Base-by-base conservation (phyloP, 2,113 vertebrate species). In the Dipodomys spectabilis region DNA sequence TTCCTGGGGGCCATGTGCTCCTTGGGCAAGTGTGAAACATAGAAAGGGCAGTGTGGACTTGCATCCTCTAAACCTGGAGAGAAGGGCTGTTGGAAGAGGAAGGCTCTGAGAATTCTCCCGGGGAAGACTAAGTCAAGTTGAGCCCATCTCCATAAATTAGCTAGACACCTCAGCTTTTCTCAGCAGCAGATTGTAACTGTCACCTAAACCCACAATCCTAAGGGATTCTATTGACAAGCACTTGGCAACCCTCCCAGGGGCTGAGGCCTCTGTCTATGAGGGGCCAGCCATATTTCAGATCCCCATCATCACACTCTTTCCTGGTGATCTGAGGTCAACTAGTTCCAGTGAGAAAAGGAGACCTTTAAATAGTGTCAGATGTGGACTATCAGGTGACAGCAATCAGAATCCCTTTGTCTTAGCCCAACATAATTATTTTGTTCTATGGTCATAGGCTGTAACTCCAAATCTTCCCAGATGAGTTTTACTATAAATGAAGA, bases 1-100 rank as follows among this genome's bases (percentile, higher is more conserved):
- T 94, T 94, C 93, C 92, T 67, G 65, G 65, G 65, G 96, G 78
- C 49, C 78, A 93, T 93, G 35, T 69, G 82, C 73, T 95, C 12
- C 74, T 69, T 62, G 62, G 71, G 80, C 27, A 85, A 88, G 96
- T 23, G 8, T 30, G 44, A 57, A 94, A 68, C 82, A 4, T 49
- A 49, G 49, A 12, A 49, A 49, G 49, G 49, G 49, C 44, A 92
- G 45, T 28, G 60, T 79, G 53, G 69, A 83, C 57, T 82, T 85
- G 49, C 28, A 92, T 1, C 68, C 62, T 92, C 80, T 30, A 23
- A 90, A 82, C 45, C 92, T 16, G 0, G 35, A 94, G 69, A 53
- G 73, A 27, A 83, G 82, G 53, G 44, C 5, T 10, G 12, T 95
- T 53, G 13, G 0, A n/a, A 94, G 65, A 45, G 71, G 27, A 85